Evolutionary conservation across 2,888 invertebrate genomes (phyloP).

Genomic region (Dynastes grantii): DNA sequence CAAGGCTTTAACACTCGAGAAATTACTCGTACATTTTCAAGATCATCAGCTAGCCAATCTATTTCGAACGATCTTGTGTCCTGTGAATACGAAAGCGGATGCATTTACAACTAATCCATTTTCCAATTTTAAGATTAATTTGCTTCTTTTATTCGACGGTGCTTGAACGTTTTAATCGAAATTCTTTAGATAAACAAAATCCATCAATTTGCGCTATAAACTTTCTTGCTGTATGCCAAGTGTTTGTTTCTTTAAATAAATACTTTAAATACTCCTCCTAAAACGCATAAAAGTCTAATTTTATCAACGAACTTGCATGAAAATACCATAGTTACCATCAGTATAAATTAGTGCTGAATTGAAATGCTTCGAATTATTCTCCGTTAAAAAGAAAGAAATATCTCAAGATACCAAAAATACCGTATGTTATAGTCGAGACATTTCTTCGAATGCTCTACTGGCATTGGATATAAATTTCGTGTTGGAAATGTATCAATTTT

Average conservation of each 20-base stretch:
- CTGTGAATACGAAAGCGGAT: conserved; percentile 4
- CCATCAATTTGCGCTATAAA: conserved; percentile 25
- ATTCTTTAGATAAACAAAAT: conserved; percentile 40
- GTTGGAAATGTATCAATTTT: conserved; percentile 43
- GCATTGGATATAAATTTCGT: conserved; percentile 38
- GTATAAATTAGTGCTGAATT: conserved; percentile 38
- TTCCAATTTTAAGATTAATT: conserved; percentile 35
- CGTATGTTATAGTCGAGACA: conserved; percentile 33
- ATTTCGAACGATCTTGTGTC: conserved; percentile 1
- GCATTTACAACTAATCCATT: neutral
- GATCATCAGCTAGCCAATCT: conserved; percentile 32
- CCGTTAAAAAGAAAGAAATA: neutral
- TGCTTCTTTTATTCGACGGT: neutral
- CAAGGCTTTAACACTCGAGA: conserved; percentile 33
- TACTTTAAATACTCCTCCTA: neutral
- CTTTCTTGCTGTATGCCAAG: too few species aligned
- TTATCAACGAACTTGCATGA: conserved; percentile 2
- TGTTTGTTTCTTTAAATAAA: conserved; percentile 10
- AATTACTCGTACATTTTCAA: conserved; percentile 38
- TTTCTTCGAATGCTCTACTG: conserved; percentile 17
- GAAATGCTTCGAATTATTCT: conserved; percentile 38
- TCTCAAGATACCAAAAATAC: conserved; percentile 15
- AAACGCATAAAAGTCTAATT: neutral
- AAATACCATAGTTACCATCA: conserved; percentile 11
- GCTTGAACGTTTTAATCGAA: conserved; percentile 32